Conservation (phyloP, 2,888 invertebrate species). For the Drosophila austrosaltans region DNA sequence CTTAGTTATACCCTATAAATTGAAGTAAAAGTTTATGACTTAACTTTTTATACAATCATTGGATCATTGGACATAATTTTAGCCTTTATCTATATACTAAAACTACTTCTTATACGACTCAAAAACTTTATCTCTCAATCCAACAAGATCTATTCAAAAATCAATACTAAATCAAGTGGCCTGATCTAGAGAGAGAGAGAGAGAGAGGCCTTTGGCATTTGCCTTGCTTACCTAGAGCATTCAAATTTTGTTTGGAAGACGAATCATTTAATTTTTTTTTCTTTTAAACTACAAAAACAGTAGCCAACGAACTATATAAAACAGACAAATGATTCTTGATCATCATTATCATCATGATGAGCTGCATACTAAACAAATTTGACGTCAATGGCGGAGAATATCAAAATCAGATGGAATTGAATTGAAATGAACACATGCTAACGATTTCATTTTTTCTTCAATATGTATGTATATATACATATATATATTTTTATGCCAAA, state of each 20-base stretch:
- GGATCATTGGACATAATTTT: too few species aligned
- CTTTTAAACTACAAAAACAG: slow-evolving; percentile 29
- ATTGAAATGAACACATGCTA: slow-evolving; percentile 28
- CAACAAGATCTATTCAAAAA: too few species aligned
- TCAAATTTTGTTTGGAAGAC: background rate
- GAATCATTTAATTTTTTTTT: slow-evolving; percentile 58
- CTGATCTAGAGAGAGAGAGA: background rate
- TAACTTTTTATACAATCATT: too few species aligned
- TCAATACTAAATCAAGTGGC: too few species aligned
- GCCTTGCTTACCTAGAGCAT: background rate
- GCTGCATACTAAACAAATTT: slow-evolving; percentile 67
- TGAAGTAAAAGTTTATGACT: too few species aligned
- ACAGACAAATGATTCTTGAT: slow-evolving; percentile 31
- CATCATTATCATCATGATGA: slow-evolving; percentile 47
- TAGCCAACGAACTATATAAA: slow-evolving; percentile 29
- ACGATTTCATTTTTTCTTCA: slow-evolving; percentile 24
- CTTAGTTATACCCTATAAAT: too few species aligned
- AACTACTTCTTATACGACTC: too few species aligned
- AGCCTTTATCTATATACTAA: too few species aligned
- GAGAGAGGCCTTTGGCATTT: background rate
- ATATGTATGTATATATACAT: background rate
- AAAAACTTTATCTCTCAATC: too few species aligned
- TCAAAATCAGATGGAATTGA: slow-evolving; percentile 31
- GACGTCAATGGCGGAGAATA: slow-evolving; percentile 63
- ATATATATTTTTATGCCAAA: slow-evolving; percentile 5